phyloP scores from a whole-genome alignment of 2,113 vertebrate genomes.

The Pteronura brasiliensis region DNA sequence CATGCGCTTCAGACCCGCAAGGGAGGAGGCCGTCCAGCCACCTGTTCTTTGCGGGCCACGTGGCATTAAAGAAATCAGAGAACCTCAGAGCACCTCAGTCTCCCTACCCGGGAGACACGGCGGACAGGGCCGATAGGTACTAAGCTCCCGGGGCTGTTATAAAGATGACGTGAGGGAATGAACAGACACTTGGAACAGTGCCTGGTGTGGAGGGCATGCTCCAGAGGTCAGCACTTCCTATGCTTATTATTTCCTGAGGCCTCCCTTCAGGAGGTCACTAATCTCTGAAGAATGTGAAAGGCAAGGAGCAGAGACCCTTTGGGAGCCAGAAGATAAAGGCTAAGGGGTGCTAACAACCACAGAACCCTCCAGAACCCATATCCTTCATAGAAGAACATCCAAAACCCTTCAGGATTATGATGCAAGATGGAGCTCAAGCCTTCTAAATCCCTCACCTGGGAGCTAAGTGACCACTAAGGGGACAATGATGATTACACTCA shows the following conservation, averaged over 20 bases:
- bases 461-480: no score
- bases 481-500: background rate
- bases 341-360: background rate
- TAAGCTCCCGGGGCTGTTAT: background rate
- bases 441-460: background rate
- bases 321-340: background rate
- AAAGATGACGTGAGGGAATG: background rate
- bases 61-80: background rate
- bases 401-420: background rate
- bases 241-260: background rate
- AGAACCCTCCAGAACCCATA: background rate
- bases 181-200: background rate
- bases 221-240: background rate
- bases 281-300: background rate
- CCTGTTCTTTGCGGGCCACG: background rate
- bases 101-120: background rate
- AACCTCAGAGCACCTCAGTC: background rate
- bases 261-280: background rate
- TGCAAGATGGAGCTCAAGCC: background rate
- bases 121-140: background rate
- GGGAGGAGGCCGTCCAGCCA: background rate
- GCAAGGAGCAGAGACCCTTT: background rate
- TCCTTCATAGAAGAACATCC: background rate
- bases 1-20: conserved; percentile 47
- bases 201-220: background rate